Evolutionary conservation across 1,140 invertebrate species (phyloP).

Genomic region (Drosophila persimilis): DNA sequence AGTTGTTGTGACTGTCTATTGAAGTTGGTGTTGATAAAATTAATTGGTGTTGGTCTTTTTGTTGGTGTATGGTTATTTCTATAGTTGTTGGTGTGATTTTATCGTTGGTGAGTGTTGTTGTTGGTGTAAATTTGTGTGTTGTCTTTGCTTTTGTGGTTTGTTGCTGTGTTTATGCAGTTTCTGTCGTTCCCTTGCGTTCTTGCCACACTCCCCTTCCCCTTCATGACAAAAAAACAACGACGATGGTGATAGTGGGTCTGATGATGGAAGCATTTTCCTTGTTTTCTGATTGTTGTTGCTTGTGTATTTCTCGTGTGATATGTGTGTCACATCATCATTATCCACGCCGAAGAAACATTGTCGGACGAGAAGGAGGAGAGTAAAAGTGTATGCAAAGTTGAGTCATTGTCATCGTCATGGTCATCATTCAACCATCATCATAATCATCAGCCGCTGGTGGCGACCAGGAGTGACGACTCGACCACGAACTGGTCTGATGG

Average conservation of each 20-base stretch:
- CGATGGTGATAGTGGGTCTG: conserved; percentile 8
- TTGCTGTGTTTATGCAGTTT: background rate
- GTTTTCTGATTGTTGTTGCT: conserved; percentile 25
- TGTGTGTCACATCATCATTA: conserved; percentile 41
- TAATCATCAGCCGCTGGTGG: conserved; percentile 18
- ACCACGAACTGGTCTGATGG: conserved; percentile 36
- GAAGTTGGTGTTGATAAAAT: too few species aligned
- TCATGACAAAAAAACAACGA: too few species aligned
- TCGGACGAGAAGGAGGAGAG: conserved; percentile 7
- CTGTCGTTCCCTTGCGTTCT: background rate
- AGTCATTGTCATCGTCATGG: conserved; percentile 23
- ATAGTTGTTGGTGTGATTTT: too few species aligned
- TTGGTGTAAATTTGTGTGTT: conserved; percentile 4
- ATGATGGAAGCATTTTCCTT: conserved; percentile 29
- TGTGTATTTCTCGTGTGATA: background rate
- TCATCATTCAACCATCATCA: conserved; percentile 3
- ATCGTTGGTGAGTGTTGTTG: background rate
- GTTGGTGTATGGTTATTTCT: conserved; percentile 6
- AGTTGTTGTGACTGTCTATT: too few species aligned
- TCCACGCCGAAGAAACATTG: conserved; percentile 26
- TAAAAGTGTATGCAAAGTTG: conserved; percentile 32
- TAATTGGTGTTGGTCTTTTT: conserved; percentile 4
- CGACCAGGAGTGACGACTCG: background rate
- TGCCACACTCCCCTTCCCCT: too few species aligned
- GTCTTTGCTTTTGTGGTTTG: conserved; percentile 21